Evolutionary conservation across 2,888 invertebrate genomes (phyloP), one percentile per base, ranked within the genome.

Genomic region (Drosophila formosana): DNA sequence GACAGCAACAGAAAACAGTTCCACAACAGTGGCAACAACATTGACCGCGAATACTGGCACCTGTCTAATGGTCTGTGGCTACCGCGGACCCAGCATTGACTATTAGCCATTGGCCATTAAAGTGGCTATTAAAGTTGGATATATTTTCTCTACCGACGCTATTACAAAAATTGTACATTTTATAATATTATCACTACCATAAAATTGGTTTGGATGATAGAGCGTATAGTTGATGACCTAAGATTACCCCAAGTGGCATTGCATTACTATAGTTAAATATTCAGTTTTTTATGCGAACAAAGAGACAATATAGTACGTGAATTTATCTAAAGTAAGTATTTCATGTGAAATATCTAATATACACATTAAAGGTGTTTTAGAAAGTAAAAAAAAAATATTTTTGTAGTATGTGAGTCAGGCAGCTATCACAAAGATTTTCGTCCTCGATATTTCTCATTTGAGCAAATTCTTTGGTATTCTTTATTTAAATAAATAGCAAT

Each of bases 11-110:
- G 23, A 1, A 7, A 18, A 5, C n/a, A 45, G 55, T 25, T 8
- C 23, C 5, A 56, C 39, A 62, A 39, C 43, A 66, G 53, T 25
- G 56, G 46, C 9, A 57, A 60, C 30, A 60, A 64, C 49, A 30
- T 28, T 67, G 49, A 26, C 55, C 67, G 71, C 80, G 75, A 60
- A 66, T 64, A 46, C 57, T 65, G 78, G 61, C 87, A 83, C 82
- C 82, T 82, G 81, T 62, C 71, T 80, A 88, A 82, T 88, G 83
- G 82, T 77, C 83, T 73, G 64, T 49, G 37, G 47, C 37, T 51
- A 26, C 13, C 43, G 23, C 8, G 26, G 11, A 26, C 4, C 5
- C 34, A 37, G 41, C 55, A 56, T 41, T 46, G 68, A 57, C 64
- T 63, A 68, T 67, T 68, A 72, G 63, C 46, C 34, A 26, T 53